phyloP scores from a whole-genome alignment of 1,140 invertebrate genomes.

The Doryteuthis pealeii region DNA sequence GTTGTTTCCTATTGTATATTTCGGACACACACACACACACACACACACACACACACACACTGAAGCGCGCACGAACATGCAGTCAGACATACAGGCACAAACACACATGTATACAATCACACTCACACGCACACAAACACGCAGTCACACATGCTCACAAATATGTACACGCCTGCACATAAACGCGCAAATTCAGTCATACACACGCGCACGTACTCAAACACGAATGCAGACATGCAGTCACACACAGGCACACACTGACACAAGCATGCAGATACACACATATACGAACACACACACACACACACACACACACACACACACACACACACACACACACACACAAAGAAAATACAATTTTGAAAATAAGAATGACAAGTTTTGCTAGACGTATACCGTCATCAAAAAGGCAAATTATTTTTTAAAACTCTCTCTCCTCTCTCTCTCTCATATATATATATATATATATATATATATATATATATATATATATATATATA shows the following conservation, averaged over 20 bases:
- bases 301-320: background rate
- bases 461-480: no score
- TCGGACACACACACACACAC: constrained; percentile 16
- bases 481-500: no score
- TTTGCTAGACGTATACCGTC: background rate
- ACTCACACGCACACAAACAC: background rate
- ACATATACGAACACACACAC: constrained; percentile 22
- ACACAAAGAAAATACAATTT: background rate
- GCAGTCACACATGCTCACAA: background rate
- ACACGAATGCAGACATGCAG: constrained; percentile 3
- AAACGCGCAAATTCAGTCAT: background rate
- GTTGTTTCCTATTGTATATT: no score
- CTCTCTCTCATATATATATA: no score
- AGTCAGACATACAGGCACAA: background rate
- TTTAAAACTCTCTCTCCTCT: background rate
- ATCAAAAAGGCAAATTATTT: background rate
- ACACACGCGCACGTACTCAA: background rate
- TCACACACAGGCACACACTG: constrained; percentile 18
- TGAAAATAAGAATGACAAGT: background rate
- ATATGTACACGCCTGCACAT: background rate
- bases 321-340: background rate
- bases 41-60: constrained; percentile 18
- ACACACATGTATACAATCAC: background rate
- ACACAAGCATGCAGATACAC: constrained; percentile 23
- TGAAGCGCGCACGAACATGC: background rate